Base-by-base conservation (phyloP, 2,888 invertebrate genomes). In the Bursaphelenchus okinawaensis region DNA sequence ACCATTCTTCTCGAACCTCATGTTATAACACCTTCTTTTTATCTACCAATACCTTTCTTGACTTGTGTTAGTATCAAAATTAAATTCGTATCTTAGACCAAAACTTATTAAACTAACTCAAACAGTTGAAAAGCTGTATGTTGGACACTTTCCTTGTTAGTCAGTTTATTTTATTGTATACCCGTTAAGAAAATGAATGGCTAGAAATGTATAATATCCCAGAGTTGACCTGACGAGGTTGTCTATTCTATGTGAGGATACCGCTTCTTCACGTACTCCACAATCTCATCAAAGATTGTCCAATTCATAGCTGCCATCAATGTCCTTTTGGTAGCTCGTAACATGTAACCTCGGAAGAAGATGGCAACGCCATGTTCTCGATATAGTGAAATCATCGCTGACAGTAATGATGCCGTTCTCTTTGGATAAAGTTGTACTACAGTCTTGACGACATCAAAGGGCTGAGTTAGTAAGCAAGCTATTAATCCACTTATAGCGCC, bases 381-480 rank as follows among this genome's bases (percentile, higher is more conserved):
- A 52, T 71, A 68, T 27, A 68, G 26, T 12, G 27, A 24, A 9
- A 56, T 12, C 9, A 9, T 20, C 1, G 60, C 20, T n/a, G 16
- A 8, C 12, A 20, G 9, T 3, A 50, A 19, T 3, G 60, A 59
- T 16, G 69, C 50, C 22, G 62, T 24, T 31, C 65, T 54, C 26
- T 20, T 40, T n/a, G 69, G 71, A 50, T 72, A 69, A n/a, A 69
- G 52, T 31, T 67, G 67, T 22, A 68, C 71, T 29, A 63, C 54
- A 28, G 69, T 69, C 40, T 69, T 69, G 20, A 69, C 27, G 8
- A 69, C 66, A 55, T 69, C 69, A 52, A 69, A 69, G 9, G 69
- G 69, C n/a, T 69, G 69, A 16, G 69, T 69, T 19, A 72, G 22
- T 24, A 72, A 40, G 57, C 69, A 69, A 16, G 69, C 69, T 12